phyloP scores from a whole-genome alignment of 2,113 vertebrate genomes.

The Trochalopteron elliotii region DNA sequence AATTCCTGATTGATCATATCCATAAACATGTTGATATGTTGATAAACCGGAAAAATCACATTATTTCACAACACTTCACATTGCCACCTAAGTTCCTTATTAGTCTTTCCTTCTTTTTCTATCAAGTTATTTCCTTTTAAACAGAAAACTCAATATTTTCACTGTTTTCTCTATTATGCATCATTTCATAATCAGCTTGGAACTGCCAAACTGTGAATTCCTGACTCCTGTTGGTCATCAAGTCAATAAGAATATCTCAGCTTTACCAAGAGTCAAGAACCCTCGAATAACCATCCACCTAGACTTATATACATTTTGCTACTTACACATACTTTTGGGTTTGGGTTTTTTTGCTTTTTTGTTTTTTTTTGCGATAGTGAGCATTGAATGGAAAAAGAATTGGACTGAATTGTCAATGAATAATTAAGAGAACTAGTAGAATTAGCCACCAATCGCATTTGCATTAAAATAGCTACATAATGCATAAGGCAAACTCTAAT shows the following conservation, averaged over 20 bases:
- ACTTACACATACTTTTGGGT: background rate
- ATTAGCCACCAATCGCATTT: background rate
- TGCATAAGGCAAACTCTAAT: background rate
- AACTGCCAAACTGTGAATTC: background rate
- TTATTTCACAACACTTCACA: background rate
- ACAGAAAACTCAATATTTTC: background rate
- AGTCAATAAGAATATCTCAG: background rate
- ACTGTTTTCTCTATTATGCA: background rate
- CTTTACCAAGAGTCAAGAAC: background rate
- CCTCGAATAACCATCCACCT: background rate
- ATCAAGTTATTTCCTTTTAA: background rate
- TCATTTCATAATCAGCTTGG: background rate
- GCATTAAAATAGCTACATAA: background rate
- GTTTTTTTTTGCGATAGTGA: accelerated
- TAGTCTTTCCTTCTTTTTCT: background rate
- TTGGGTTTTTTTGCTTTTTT: too few species aligned
- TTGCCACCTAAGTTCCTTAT: background rate
- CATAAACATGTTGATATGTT: background rate
- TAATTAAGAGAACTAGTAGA: background rate
- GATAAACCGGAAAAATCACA: background rate
- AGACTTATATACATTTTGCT: background rate
- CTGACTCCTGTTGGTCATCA: background rate
- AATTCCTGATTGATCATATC: background rate
- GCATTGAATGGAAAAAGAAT: background rate
- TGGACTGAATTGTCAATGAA: background rate